Conservation (phyloP, 2,888 invertebrate genomes). For the Sisyra nigra region DNA sequence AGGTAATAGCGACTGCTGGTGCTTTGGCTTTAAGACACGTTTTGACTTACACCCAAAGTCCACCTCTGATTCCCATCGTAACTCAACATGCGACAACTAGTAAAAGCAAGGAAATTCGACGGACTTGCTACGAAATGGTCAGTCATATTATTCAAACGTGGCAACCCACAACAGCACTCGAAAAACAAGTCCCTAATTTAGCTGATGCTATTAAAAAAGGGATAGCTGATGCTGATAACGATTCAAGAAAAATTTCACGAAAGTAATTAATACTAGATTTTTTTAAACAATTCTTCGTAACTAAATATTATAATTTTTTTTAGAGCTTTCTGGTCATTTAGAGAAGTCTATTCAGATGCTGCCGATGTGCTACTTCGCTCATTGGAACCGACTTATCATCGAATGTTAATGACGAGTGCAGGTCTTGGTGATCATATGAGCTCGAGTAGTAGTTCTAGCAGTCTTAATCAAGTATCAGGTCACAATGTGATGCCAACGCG, state of each 20-base stretch:
- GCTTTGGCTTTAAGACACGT: slow-evolving; percentile 76
- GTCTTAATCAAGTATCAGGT: slow-evolving; percentile 28
- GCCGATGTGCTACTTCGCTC: slow-evolving; percentile 71
- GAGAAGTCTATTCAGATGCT: slow-evolving; percentile 77
- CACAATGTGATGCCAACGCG: slow-evolving; percentile 19
- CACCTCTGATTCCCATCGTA: slow-evolving; percentile 65
- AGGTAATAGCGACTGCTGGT: slow-evolving; percentile 82
- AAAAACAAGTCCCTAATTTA: slow-evolving; percentile 59
- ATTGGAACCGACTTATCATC: slow-evolving; percentile 62
- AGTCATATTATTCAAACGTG: slow-evolving; percentile 72
- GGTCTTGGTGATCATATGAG: slow-evolving; percentile 32
- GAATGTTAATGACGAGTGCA: slow-evolving; percentile 25
- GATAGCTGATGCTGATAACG: slow-evolving; percentile 84
- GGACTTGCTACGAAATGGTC: slow-evolving; percentile 63
- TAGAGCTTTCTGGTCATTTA: slow-evolving; percentile 83
- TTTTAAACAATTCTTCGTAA: too few species aligned
- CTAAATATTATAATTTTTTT: too few species aligned
- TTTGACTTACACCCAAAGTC: slow-evolving; percentile 65
- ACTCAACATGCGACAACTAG: slow-evolving; percentile 56
- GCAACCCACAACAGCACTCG: slow-evolving; percentile 70
- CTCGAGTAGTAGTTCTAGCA: slow-evolving; percentile 35
- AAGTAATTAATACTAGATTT: slow-evolving; percentile 57
- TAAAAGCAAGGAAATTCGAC: slow-evolving; percentile 85
- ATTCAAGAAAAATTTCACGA: slow-evolving; percentile 66
- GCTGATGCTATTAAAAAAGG: slow-evolving; percentile 76